phyloP scores from a whole-genome alignment of 1,140 invertebrate species.

The Platyscapa corneri region DNA sequence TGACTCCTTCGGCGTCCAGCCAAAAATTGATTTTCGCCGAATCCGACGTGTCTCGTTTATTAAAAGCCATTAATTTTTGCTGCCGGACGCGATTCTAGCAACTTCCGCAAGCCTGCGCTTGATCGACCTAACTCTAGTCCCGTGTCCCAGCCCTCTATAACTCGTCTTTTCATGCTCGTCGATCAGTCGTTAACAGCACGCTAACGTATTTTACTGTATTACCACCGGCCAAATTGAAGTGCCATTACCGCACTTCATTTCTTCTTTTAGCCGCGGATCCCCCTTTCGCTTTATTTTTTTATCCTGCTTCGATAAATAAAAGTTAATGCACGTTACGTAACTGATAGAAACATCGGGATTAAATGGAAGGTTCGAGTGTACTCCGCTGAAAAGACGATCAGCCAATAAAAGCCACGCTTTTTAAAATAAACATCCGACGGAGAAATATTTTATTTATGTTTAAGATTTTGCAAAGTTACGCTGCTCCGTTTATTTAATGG shows the following conservation, averaged over 20 bases:
- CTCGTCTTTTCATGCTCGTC: slow-evolving; percentile 24
- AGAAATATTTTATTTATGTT: neutral
- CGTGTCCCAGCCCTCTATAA: neutral
- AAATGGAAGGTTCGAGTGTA: neutral
- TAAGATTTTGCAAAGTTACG: too few relatives aligned
- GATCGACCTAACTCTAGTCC: neutral
- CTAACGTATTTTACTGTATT: slow-evolving; percentile 28
- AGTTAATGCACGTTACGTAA: neutral
- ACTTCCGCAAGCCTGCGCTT: slow-evolving; percentile 7
- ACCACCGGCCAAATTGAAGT: neutral
- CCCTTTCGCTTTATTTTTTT: neutral
- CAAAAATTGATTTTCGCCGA: slow-evolving; percentile 13
- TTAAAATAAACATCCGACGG: neutral
- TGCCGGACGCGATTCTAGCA: neutral
- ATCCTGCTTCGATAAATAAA: neutral
- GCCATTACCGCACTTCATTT: slow-evolving; percentile 14
- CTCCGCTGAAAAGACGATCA: neutral
- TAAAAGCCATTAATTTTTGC: slow-evolving; percentile 46
- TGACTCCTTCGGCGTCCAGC: neutral
- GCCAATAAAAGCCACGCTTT: neutral
- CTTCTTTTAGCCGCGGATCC: neutral
- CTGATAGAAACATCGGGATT: neutral
- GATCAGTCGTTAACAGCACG: slow-evolving; percentile 24
- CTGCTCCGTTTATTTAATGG: too few relatives aligned
- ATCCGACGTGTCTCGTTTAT: slow-evolving; percentile 14